Evolutionary conservation across 1,140 invertebrate genomes (phyloP), one percentile per base, ranked within the genome.

Genomic region (Archegozetes longisetosus): DNA sequence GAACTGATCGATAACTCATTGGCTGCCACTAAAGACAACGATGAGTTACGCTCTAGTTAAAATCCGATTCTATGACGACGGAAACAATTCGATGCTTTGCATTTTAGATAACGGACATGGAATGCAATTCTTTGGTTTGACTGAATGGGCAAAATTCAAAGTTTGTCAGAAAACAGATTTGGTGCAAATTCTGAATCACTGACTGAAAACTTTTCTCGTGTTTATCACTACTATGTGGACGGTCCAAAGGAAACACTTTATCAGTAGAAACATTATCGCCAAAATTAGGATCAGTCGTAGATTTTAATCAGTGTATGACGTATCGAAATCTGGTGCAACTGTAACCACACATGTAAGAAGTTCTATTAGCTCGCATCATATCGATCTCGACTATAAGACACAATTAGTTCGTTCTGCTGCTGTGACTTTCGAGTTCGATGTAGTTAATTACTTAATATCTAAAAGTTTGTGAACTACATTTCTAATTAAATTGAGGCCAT

Each of bases 71-170:
- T 71, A 73, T 23, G 46, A 55, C 65, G 70, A 71, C 24, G 55
- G 61, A 3, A 66, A 64, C 25, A 68, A 65, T 61, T 64, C 64
- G 40, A 63, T 74, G n/a, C 66, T 68, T 62, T 66, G 73, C 9
- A 63, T 74, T 51, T 6, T 26, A 29, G 73, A 74, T 66, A 74
- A 74, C 61, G 73, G 73, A 1, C 70, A 68, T 61, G 73, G 73
- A 12, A 74, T 74, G 73, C 68, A 67, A 1, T 66, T 71, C 25
- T 51, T 68, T 20, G 70, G 73, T 61, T 66, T 74, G 20, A 74
- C 73, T 63, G 72, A 73, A 64, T 74, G 73, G 73, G 73, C 73
- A 24, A 71, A 73, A 24, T 74, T 73, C 57, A 2, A 74, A 74
- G 62, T 74, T 74, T 63, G 71, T 68, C 17, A 62, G 72, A 12